Base-by-base conservation (phyloP, 2,888 invertebrate genomes). In the Diarsia rubi region DNA sequence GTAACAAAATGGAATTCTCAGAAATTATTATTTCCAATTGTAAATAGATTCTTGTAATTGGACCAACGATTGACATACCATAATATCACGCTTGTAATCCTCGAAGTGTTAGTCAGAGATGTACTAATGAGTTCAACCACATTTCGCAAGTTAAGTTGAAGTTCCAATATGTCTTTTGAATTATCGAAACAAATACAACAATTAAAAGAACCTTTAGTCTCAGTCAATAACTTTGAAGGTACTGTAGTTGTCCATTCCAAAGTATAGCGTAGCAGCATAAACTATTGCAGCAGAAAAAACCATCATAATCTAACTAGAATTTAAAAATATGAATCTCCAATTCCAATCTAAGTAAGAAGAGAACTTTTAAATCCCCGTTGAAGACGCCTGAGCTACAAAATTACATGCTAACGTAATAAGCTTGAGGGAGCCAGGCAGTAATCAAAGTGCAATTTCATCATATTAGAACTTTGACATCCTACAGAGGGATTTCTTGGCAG, bases 391-490 rank as follows among this genome's bases (percentile, higher is more conserved):
- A 65, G 52, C 16, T 27, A 71, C 37, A 49, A 27, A 69, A 75
- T 65, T 14, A 71, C 54, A 64, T 63, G 62, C 57, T 59, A 69
- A 73, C 44, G 24, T 47, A 52, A 72, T 78, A 69, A 77, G 9
- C 42, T 44, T 3, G 19, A 24, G 24, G 47, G 49, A 60, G 24
- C 42, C 31, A 47, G 31, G 0, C 57, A 81, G 79, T 82, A 82
- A 88, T 88, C 79, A 82, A 81, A 88, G 69, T 87, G 85, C 86
- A 88, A 82, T 85, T 86, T 79, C 73, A 85, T 82, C 76, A 68
- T 57, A 79, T 82, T 83, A 73, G 45, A 74, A 73, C 65, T 84
- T 76, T 72, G 66, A 66, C 45, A 57, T 60, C 63, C 5, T 65
- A 45, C 59, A 62, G 42, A 69, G 66, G 16, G 47, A 44, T 68